Evolutionary conservation across 2,113 vertebrate species (phyloP).

Genomic region (Donacobius atricapilla): DNA sequence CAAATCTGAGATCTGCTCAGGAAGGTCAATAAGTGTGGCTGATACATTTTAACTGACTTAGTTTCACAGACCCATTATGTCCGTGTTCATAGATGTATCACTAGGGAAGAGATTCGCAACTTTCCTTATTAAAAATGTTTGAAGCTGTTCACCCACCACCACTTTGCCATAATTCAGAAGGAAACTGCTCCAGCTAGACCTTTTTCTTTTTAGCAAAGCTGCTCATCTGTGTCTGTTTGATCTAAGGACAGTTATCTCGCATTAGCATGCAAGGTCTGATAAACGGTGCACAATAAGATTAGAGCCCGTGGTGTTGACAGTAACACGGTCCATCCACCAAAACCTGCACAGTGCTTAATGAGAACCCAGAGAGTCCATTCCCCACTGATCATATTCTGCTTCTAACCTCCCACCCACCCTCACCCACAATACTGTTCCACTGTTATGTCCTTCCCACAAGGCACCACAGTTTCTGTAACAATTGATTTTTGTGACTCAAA

Average conservation of each 20-base stretch:
- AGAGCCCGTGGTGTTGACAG: not conserved
- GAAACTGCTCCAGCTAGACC: not conserved
- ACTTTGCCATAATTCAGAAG: not conserved
- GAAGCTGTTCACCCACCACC: fast-evolving
- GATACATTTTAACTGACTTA: not conserved
- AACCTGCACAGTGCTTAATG: not conserved
- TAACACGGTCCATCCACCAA: not conserved
- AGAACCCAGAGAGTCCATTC: not conserved
- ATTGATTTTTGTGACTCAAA: not conserved
- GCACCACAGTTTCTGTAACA: not conserved
- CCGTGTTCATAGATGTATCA: not conserved
- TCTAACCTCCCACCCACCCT: not conserved
- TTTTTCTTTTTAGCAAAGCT: not conserved
- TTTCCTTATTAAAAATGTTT: not conserved
- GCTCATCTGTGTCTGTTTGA: not conserved
- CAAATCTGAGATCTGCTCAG: not conserved
- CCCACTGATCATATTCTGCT: not conserved
- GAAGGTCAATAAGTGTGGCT: not conserved
- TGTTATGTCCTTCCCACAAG: not conserved
- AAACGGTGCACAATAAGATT: not conserved
- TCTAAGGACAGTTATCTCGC: not conserved
- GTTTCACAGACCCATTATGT: not conserved
- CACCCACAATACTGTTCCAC: not conserved
- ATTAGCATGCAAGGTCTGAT: not conserved
- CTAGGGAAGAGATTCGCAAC: not conserved